Percentiles rank a stretch among this genome's conserved stretches.
Evolutionary conservation across 2,888 invertebrate genomes (phyloP).

Genomic region (Amblyteles armatorius): DNA sequence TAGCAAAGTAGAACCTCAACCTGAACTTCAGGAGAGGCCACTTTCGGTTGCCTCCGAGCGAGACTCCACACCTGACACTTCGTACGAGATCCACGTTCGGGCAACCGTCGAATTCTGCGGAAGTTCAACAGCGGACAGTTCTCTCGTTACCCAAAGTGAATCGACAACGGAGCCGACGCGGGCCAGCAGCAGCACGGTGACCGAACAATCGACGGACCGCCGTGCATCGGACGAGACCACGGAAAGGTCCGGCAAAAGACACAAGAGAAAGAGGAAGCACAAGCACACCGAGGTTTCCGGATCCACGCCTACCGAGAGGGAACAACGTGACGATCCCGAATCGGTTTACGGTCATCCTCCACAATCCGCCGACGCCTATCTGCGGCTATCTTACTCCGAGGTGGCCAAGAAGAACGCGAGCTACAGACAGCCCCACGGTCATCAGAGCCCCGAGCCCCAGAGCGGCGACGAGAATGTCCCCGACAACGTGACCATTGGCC

Average conservation of each 20-base stretch:
- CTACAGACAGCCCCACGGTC: conserved; percentile 42
- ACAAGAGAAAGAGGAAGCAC: conserved; percentile 66
- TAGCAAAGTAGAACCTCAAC: conserved; percentile 50
- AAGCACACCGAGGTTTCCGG: conserved; percentile 59
- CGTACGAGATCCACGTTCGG: conserved; percentile 79
- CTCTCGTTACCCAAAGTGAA: conserved; percentile 58
- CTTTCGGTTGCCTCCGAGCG: conserved; percentile 68
- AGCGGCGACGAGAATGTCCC: conserved; percentile 40
- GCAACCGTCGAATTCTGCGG: conserved; percentile 80
- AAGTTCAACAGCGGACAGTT: conserved; percentile 74
- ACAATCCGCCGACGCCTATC: conserved; percentile 66
- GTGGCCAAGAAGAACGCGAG: conserved; percentile 73
- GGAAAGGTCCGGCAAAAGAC: conserved; percentile 55
- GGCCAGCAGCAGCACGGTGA: conserved; percentile 68
- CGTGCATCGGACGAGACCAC: conserved; percentile 34
- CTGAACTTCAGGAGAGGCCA: conserved; percentile 10
- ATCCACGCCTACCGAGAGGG: conserved; percentile 50
- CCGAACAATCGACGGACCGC: conserved; percentile 65
- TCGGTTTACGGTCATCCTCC: conserved; percentile 72
- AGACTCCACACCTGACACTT: conserved; percentile 75
- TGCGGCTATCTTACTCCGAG: conserved; percentile 77
- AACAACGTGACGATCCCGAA: conserved; percentile 68
- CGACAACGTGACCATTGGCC: conserved; percentile 38
- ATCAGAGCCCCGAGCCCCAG: conserved; percentile 35
- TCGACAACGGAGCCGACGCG: conserved; percentile 64